Conservation (phyloP, 2,113 vertebrate genomes). For the Lasiurus borealis region DNA sequence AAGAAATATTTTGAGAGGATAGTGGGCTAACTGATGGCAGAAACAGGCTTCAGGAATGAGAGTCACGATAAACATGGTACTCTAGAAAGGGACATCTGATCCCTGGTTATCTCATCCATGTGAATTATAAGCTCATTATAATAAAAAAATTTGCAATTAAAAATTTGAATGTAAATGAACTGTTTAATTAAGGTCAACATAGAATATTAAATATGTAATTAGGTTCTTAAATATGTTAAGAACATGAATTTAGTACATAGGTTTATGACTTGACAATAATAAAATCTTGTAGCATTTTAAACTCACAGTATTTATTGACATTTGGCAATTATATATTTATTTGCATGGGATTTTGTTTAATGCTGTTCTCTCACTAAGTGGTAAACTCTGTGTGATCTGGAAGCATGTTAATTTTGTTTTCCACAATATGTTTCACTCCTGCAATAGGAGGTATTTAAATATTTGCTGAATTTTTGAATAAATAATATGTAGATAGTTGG, state of each 20-base stretch:
- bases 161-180: conserved; percentile 26
- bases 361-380: background rate
- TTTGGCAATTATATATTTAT: conserved; percentile 6
- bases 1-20: background rate
- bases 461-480: conserved; percentile 28
- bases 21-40: background rate
- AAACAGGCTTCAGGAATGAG: background rate
- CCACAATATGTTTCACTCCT: background rate
- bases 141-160: conserved; percentile 41
- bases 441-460: background rate
- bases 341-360: conserved; percentile 47
- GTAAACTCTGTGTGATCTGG: background rate
- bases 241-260: conserved; percentile 31
- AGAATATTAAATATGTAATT: conserved; percentile 46
- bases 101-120: background rate
- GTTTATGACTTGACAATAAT: conserved; percentile 48
- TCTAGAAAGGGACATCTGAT: background rate
- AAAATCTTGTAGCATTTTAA: conserved; percentile 25
- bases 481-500: background rate
- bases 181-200: background rate
- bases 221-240: conserved; percentile 28
- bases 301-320: background rate
- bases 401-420: background rate
- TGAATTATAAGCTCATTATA: background rate
- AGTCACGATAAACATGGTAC: background rate